Evolutionary conservation across 2,888 invertebrate species (phyloP), one percentile per base, ranked within the genome.

Genomic region (Adineta ricciae): DNA sequence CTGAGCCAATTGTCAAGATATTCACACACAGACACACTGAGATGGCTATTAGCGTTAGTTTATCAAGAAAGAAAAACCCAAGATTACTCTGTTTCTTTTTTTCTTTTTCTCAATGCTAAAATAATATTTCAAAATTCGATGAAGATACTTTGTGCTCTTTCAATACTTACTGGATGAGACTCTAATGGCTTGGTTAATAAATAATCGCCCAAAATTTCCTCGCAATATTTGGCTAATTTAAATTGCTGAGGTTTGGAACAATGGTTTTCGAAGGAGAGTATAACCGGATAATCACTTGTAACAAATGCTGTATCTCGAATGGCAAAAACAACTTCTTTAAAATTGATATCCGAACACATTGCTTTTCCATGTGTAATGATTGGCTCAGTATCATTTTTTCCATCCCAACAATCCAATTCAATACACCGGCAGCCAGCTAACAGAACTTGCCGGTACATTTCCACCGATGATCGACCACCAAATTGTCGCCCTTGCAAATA

Each of bases 281-380:
- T 84, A 54, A 84, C 83, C 46, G 86, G 86, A 83, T 72, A 84
- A n/a, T 84, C 84, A 50, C 78, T 78, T 32, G 86, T 86, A 16
- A 86, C 86, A 83, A 86, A 86, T 84, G 86, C 85, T 46, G 85
- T 86, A 78, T 86, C 86, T 32, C 82, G 72, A 9, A 86, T 85
- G 8, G 86, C 86, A 72, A 73, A 49, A 46, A 86, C 84, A 54
- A 86, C 86, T 49, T 86, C 86, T 91, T 95, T 97, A 92, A 98
- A 99, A 38, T 97, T 92, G 89, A 99, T 98, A 92, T 99, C 98
- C 4, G 97, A 98, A 90, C 99, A 99, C 97, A 99, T 99, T 9
- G 99, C 99, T 92, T 97, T 97, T 83, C 99, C 99, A 91, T 99
- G 99, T 54, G 99, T 99, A 88, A 99, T 97, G 89, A 99, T 99